These are phyloP conservation scores for Rhinogobius similis DNA, from an alignment of 2,113 vertebrate genomes.

Conservation along the genomic window DNA sequence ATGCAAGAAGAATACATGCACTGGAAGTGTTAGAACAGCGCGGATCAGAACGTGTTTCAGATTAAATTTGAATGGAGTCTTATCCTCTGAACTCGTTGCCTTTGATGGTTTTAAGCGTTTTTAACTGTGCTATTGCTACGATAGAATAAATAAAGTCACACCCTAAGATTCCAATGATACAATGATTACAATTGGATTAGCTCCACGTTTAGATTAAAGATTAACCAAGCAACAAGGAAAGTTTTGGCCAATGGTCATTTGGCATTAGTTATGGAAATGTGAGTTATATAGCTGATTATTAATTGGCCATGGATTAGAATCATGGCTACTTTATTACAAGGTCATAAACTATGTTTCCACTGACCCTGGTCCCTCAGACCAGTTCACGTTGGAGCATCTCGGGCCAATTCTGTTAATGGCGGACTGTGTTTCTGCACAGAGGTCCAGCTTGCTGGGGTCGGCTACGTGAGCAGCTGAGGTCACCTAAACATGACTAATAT, in stretches of 20 bases:
- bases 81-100: constrained; percentile 30
- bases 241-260: not conserved
- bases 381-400: too few species aligned
- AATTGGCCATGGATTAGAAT: not conserved
- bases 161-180: not conserved
- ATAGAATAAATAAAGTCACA: not conserved
- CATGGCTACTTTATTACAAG: not conserved
- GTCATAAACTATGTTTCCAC: not conserved
- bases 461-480: too few species aligned
- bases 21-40: constrained; percentile 27
- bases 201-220: not conserved
- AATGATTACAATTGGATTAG: not conserved
- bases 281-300: not conserved
- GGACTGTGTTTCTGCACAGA: too few species aligned
- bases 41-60: constrained; percentile 34
- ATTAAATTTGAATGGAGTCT: constrained; percentile 52
- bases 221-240: not conserved
- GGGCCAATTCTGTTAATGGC: too few species aligned
- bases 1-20: constrained; percentile 28
- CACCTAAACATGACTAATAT: too few species aligned
- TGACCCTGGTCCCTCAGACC: too few species aligned
- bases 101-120: constrained; percentile 31
- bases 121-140: constrained; percentile 1
- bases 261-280: not conserved
- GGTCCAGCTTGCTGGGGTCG: too few species aligned